Conservation (phyloP, 1,140 invertebrate genomes). For the Chironomus tepperi region DNA sequence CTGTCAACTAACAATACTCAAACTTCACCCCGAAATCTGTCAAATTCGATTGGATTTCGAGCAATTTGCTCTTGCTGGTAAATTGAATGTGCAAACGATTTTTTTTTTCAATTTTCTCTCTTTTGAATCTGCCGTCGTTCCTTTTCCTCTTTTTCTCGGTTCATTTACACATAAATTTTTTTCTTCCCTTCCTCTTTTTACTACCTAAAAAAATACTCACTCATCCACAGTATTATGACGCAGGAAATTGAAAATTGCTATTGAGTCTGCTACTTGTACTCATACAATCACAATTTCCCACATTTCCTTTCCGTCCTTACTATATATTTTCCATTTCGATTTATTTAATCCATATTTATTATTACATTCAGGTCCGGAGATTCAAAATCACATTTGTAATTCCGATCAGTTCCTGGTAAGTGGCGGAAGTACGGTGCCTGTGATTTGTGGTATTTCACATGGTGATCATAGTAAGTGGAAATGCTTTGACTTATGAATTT, state of each 20-base stretch:
- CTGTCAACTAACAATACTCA: slow-evolving; percentile 71
- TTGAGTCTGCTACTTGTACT: too few relatives aligned
- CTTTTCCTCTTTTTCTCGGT: not conserved
- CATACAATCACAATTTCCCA: too few relatives aligned
- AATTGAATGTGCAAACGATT: not conserved
- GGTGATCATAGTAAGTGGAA: slow-evolving; percentile 70
- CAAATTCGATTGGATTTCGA: slow-evolving; percentile 77
- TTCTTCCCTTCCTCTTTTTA: not conserved
- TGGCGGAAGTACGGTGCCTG: slow-evolving; percentile 66
- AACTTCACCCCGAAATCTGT: slow-evolving; percentile 65
- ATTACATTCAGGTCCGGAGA: slow-evolving; percentile 51
- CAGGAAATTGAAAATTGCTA: too few relatives aligned
- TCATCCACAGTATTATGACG: too few relatives aligned
- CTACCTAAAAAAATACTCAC: not conserved
- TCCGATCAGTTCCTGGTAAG: slow-evolving; percentile 79
- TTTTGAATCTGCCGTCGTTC: not conserved
- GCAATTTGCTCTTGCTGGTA: slow-evolving; percentile 51
- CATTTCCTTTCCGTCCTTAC: too few relatives aligned
- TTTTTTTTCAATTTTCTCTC: not conserved
- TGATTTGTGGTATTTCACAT: slow-evolving; percentile 71
- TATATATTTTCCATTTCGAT: too few relatives aligned
- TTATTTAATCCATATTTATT: slow-evolving; percentile 33
- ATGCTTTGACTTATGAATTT: not conserved
- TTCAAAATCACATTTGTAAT: slow-evolving; percentile 64
- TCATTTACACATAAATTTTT: not conserved